Evolutionary conservation across 2,113 vertebrate genomes (phyloP).

Genomic region (Cisticola juncidis): DNA sequence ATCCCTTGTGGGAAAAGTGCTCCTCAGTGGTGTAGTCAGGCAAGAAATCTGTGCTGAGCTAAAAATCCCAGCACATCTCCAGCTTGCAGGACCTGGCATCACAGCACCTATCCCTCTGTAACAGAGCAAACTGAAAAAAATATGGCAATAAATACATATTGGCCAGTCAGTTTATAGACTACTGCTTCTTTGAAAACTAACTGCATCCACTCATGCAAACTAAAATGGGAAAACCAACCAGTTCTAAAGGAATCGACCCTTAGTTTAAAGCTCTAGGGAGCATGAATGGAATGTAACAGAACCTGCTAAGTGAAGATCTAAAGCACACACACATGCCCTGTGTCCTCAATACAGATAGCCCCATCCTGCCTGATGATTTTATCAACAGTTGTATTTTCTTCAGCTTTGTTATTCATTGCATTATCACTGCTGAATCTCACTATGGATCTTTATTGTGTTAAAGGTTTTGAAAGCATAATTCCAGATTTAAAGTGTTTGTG

Average conservation of each 20-base stretch:
- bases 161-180: background rate
- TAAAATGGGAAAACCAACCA: background rate
- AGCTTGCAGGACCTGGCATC: background rate
- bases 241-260: background rate
- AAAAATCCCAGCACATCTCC: background rate
- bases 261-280: background rate
- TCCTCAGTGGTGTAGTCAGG: background rate
- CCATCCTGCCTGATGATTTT: background rate
- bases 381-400: background rate
- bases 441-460: background rate
- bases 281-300: background rate
- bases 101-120: background rate
- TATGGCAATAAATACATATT: background rate
- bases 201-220: background rate
- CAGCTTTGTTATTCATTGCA: background rate
- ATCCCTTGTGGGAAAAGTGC: background rate
- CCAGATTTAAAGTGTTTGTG: background rate
- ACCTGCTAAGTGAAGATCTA: background rate
- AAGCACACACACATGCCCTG: background rate
- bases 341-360: background rate
- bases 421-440: background rate
- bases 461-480: background rate
- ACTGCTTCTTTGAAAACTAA: background rate
- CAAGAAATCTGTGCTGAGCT: background rate
- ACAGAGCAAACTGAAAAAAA: background rate